These are phyloP conservation scores for Meandrina meandrites DNA, from an alignment of 92 coral and sea anemone genomes.

Conservation along the genomic window DNA sequence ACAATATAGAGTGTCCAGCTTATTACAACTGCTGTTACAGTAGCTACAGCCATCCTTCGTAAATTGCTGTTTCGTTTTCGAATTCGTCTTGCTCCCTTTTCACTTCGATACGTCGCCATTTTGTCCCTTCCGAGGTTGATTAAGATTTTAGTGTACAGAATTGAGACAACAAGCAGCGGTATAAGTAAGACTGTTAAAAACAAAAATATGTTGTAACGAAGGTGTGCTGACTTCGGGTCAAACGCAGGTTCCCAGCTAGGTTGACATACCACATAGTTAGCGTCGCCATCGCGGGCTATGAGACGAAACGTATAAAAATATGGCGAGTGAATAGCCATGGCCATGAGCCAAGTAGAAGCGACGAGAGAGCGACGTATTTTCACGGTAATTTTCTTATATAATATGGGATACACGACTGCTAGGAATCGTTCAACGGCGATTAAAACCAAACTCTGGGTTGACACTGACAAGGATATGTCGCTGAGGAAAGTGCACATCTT, in stretches of 20 bases:
- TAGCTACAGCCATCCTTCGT: conserved; percentile 13
- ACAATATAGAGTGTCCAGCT: conserved; percentile 9
- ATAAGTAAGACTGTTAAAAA: not conserved
- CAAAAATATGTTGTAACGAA: not conserved
- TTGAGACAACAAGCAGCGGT: conserved; percentile 4
- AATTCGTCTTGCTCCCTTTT: not conserved
- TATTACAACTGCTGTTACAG: not conserved
- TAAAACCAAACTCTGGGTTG: conserved; percentile 11
- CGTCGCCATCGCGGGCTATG: not conserved
- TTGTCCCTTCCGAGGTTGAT: not conserved
- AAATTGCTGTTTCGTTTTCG: conserved; percentile 13
- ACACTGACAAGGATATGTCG: conserved; percentile 20
- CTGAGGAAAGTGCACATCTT: not conserved
- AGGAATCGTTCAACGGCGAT: conserved; percentile 32
- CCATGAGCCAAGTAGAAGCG: conserved; percentile 13
- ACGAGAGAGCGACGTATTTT: conserved; percentile 16
- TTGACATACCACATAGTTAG: not conserved
- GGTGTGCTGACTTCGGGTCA: not conserved
- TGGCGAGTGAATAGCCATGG: conserved; percentile 9
- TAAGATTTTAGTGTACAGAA: not conserved
- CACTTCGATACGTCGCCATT: conserved; percentile 24
- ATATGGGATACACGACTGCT: conserved; percentile 14
- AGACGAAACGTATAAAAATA: conserved; percentile 16
- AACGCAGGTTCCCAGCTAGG: not conserved
- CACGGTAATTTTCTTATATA: not conserved